These are phyloP conservation scores for Eulemur albifrons DNA, from an alignment of 2,797 vertebrate species.

Conservation along the genomic window DNA sequence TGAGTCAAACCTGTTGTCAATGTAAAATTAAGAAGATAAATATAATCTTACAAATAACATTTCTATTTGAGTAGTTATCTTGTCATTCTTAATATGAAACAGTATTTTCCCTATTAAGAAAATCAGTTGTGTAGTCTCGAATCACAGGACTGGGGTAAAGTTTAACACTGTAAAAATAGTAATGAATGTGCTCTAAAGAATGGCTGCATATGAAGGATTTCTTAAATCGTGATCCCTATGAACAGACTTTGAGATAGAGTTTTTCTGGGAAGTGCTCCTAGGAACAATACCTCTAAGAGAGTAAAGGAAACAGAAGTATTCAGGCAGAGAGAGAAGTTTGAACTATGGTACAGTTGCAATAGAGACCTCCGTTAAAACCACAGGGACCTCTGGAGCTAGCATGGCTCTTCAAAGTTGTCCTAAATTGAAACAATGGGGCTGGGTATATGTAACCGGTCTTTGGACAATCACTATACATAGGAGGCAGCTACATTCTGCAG, in stretches of 20 bases:
- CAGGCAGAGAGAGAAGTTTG: background rate
- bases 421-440: background rate
- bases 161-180: background rate
- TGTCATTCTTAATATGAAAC: background rate
- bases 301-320: background rate
- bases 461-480: background rate
- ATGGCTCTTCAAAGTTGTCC: background rate
- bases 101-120: background rate
- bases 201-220: background rate
- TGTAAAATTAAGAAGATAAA: background rate
- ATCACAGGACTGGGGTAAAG: background rate
- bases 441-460: rapidly evolving
- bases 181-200: background rate
- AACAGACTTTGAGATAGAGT: background rate
- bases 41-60: background rate
- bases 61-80: background rate
- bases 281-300: background rate
- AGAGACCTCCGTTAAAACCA: background rate
- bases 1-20: background rate
- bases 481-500: background rate
- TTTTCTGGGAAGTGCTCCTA: background rate
- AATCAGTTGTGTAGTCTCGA: background rate
- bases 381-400: background rate
- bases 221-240: background rate
- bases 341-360: background rate